phyloP scores from a whole-genome alignment of 2,797 vertebrate genomes.

The Siniperca undulata region DNA sequence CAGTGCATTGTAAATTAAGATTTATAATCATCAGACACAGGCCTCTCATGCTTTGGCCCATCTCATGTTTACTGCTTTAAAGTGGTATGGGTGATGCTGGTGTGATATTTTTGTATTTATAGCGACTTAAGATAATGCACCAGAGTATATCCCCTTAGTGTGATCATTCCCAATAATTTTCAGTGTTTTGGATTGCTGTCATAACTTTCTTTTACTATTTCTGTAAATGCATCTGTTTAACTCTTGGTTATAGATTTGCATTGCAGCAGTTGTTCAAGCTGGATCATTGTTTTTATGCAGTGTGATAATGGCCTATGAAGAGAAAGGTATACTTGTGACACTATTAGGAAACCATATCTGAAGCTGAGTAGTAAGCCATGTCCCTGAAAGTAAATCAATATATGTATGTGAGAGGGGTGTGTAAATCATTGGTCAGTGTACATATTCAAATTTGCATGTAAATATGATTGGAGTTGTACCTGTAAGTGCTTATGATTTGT shows the following conservation, averaged over 20 bases:
- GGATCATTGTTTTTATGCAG: slow-evolving; percentile 47
- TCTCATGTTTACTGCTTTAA: slow-evolving; percentile 61
- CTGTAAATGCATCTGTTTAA: slow-evolving; percentile 30
- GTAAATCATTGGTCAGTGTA: slow-evolving; percentile 44
- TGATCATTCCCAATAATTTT: slow-evolving; percentile 62
- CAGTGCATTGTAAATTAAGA: slow-evolving; percentile 35
- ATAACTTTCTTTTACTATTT: slow-evolving; percentile 33
- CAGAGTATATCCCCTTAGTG: slow-evolving; percentile 60
- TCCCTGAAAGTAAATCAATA: slow-evolving; percentile 37
- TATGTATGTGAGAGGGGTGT: slow-evolving; percentile 39
- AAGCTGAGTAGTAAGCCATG: slow-evolving; percentile 39
- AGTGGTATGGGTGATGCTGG: slow-evolving; percentile 85
- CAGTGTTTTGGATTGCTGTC: slow-evolving; percentile 69
- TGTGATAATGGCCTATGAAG: slow-evolving; percentile 44
- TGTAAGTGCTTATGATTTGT: slow-evolving; percentile 58
- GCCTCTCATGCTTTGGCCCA: slow-evolving; percentile 31
- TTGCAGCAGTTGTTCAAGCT: slow-evolving; percentile 27
- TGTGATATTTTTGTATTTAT: slow-evolving; percentile 94
- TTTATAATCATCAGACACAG: slow-evolving; percentile 22
- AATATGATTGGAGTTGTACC: slow-evolving; percentile 58
- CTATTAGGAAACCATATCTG: slow-evolving; percentile 26
- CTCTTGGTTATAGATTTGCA: slow-evolving; percentile 37
- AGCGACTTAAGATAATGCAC: slow-evolving; percentile 83
- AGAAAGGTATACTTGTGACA: slow-evolving; percentile 23
- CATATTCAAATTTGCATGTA: slow-evolving; percentile 70